Base-by-base conservation (phyloP, 2,797 vertebrate species). In the Apogon talboti region DNA sequence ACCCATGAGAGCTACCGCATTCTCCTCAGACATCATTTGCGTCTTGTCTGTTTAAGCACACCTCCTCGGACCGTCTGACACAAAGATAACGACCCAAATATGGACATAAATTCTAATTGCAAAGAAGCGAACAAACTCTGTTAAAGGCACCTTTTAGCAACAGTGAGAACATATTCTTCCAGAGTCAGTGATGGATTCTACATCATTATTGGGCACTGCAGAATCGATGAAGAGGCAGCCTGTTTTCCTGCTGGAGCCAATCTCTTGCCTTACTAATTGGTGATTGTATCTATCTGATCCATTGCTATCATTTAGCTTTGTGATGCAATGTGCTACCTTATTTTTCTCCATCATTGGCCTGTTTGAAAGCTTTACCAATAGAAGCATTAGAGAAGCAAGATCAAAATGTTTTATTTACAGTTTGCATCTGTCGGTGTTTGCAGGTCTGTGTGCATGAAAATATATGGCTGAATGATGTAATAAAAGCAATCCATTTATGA, bases 271-370 rank as follows among this genome's bases (percentile, higher is more conserved):
- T 79, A 63, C 76, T 79, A 77, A 85, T 74, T 77, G 71, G 61
- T 78, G 88, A 91, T 88, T 79, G 65, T 85, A 86, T 90, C 87
- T 79, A 57, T 67, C 76, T 87, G 81, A 86, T 86, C 56, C 61
- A 77, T 84, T 70, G 71, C 48, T 35, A 13, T 79, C 62, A 74
- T 89, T 84, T 83, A 57, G 59, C 49, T 83, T 79, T 33, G 60
- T 55, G 62, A 82, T 74, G 63, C 63, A 49, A 47, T 79, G 62
- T 64, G 73, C 54, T 43, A 69, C 69, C 66, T 0, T 33, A 63
- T 83, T 71, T 75, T 55, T 79, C 68, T 71, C 76, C 68, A 79
- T 87, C 67, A 52, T 24, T 4, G 47, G 51, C 47, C 63, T 56
- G 16, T 67, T 54, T 24, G 56, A 52, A 18, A 40, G 57, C 24